Conservation (phyloP, 2,888 invertebrate genomes). For the Pterostichus madidus region DNA sequence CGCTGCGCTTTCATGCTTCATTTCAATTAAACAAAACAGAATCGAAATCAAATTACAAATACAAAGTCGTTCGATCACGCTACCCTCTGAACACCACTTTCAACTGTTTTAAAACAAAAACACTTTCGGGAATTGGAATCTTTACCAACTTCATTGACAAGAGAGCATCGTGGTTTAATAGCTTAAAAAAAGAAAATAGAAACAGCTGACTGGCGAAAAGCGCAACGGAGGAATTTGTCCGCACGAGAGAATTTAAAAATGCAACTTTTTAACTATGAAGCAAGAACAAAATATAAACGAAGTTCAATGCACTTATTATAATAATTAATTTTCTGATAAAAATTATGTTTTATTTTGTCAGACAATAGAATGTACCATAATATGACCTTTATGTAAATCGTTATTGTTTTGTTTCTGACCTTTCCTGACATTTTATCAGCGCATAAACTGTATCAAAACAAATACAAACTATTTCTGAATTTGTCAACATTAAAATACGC, state of each 20-base stretch:
- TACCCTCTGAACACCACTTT: conserved; percentile 36
- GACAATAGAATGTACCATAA: conserved; percentile 42
- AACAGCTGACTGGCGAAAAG: conserved; percentile 51
- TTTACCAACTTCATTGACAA: conserved; percentile 38
- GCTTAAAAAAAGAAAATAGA: conserved; percentile 31
- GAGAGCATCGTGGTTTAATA: conserved; percentile 50
- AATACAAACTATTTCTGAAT: background rate
- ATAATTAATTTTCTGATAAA: background rate
- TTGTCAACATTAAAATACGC: too few species aligned
- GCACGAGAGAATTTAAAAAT: conserved; percentile 14
- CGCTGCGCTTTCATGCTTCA: conserved; percentile 68
- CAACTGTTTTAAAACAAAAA: conserved; percentile 49
- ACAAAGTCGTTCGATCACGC: conserved; percentile 69
- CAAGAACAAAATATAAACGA: background rate
- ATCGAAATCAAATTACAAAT: conserved; percentile 70
- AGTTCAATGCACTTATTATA: conserved; percentile 35
- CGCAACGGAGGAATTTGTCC: conserved; percentile 26
- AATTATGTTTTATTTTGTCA: conserved; percentile 12
- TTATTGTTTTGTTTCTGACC: conserved; percentile 13
- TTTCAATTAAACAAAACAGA: conserved; percentile 70
- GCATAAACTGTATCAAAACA: background rate
- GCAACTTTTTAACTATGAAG: conserved; percentile 14
- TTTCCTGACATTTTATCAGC: conserved; percentile 36
- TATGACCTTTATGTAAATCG: conserved; percentile 40
- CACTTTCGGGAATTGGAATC: conserved; percentile 40